A percentile compares a stretch with the other conserved stretches of the same genome.
Evolutionary conservation across 2,113 vertebrate species (phyloP).

Genomic region (Apistogramma diplotaenia): DNA sequence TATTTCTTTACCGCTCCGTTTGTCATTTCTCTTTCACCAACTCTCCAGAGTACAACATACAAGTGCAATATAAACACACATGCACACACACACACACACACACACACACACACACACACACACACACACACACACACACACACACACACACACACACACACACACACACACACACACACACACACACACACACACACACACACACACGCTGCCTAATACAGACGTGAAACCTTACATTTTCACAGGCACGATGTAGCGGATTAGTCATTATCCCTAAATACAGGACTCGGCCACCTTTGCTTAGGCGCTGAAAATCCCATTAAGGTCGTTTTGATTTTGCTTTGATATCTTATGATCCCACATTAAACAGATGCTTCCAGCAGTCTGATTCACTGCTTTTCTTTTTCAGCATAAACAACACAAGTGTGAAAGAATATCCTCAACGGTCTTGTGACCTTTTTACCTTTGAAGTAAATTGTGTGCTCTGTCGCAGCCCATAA

Average conservation of each 20-base stretch:
- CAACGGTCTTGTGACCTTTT: constrained; percentile 48
- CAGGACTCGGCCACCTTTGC: constrained; percentile 65
- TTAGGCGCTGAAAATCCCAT: constrained; percentile 64
- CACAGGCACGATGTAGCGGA: constrained; percentile 55
- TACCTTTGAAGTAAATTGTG: constrained; percentile 34
- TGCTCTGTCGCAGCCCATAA: constrained; percentile 32
- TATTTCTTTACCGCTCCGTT: too few relatives aligned
- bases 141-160: constrained; percentile 2
- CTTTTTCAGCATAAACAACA: background rate
- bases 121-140: too few relatives aligned
- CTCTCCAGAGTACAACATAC: too few relatives aligned
- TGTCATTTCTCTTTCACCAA: too few relatives aligned
- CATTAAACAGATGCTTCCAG: constrained; percentile 32
- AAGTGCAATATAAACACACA: too few relatives aligned
- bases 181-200: background rate
- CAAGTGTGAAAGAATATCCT: background rate
- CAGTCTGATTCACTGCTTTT: constrained; percentile 6
- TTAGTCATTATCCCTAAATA: constrained; percentile 77
- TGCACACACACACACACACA: too few relatives aligned
- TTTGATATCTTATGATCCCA: constrained; percentile 62
- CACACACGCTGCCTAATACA: constrained; percentile 42
- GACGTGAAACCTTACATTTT: constrained; percentile 64
- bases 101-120: too few relatives aligned
- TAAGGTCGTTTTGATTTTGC: constrained; percentile 59
- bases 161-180: background rate